Base-by-base conservation (phyloP, 2,113 vertebrate genomes). In the Daubentonia madagascariensis region DNA sequence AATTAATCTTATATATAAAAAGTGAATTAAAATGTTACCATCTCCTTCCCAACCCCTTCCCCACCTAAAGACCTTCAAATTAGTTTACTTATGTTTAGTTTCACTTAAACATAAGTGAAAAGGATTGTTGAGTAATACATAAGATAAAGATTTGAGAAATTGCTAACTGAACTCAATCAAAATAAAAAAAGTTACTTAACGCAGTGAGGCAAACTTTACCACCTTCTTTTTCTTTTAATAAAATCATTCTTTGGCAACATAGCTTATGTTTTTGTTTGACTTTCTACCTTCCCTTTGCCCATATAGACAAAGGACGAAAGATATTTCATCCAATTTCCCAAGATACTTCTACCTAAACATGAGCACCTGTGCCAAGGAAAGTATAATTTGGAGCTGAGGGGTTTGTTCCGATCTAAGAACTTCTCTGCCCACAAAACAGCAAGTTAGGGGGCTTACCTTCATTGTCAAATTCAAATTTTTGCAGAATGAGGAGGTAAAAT, bases 391-490 rank as follows among this genome's bases (percentile, higher is more conserved):
- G 9, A 75, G 5, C 37, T 54, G 13, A 57, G 3, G 35, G 32
- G 0, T 80, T 89, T 84, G 30, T 16, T 84, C 45, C 30, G 48
- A 5, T 48, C 25, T 92, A 93, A 96, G 37, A 65, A 67, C 30
- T 6, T 67, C 32, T 93, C 17, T 78, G 28, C 18, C n/a, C 43
- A 93, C 32, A 94, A 79, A 65, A 72, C 1, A 79, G 22, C 25
- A 85, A 72, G 72, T 67, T 18, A 70, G 6, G 0, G 86, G 17
- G 11, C 50, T 43, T 89, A 67, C 40, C 23, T 85, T 96, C 25
- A 84, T 87, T 72, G 50, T n/a, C 17, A 90, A 90, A 87, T 67
- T 87, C 23, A 91, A 61, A 32, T n/a, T 94, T 85, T 88, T 78
- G 11, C 80, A 68, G 48, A 89, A 37, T 73, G 18, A 75, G 1